A percentile compares a stretch with the other conserved stretches of the same genome.
Conservation (phyloP, 2,797 vertebrate genomes). For the Urocyon cinereoargenteus region DNA sequence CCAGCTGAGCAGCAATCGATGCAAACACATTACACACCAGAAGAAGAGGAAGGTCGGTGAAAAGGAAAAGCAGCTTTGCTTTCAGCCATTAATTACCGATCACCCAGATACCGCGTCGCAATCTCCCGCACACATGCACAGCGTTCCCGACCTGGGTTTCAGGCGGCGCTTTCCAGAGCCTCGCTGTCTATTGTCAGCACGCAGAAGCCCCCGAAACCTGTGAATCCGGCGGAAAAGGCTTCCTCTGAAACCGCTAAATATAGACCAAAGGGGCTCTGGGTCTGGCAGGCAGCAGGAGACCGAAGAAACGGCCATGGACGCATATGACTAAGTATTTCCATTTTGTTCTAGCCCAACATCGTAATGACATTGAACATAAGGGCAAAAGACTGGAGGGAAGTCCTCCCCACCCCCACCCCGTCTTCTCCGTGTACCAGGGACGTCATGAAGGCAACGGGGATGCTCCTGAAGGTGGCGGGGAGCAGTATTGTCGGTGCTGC, state of each 20-base stretch:
- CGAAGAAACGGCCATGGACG: constrained; percentile 51
- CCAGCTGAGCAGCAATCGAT: constrained; percentile 83
- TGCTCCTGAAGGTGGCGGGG: constrained; percentile 75
- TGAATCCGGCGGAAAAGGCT: constrained; percentile 56
- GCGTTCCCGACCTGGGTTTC: constrained; percentile 72
- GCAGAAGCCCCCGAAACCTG: constrained; percentile 70
- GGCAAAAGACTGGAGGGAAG: constrained; percentile 74
- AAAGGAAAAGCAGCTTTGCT: constrained; percentile 82
- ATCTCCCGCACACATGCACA: constrained; percentile 65
- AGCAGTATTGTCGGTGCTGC: constrained; percentile 80
- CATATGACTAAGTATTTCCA: constrained; percentile 78
- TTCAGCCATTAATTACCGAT: constrained; percentile 88
- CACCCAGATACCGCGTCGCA: constrained; percentile 80
- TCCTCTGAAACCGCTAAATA: constrained; percentile 71
- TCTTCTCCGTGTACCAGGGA: constrained; percentile 76
- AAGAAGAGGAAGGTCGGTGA: constrained; percentile 78
- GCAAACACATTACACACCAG: constrained; percentile 83
- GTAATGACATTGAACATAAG: constrained; percentile 79
- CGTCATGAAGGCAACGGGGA: constrained; percentile 82
- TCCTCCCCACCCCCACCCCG: constrained; percentile 74
- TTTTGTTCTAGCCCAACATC: constrained; percentile 75
- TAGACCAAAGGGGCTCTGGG: constrained; percentile 49
- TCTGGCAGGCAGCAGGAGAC: constrained; percentile 28
- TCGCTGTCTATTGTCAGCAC: constrained; percentile 77
- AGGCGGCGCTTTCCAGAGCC: constrained; percentile 78